Base-by-base conservation (phyloP, 2,888 invertebrate genomes). In the Lagria hirta region DNA sequence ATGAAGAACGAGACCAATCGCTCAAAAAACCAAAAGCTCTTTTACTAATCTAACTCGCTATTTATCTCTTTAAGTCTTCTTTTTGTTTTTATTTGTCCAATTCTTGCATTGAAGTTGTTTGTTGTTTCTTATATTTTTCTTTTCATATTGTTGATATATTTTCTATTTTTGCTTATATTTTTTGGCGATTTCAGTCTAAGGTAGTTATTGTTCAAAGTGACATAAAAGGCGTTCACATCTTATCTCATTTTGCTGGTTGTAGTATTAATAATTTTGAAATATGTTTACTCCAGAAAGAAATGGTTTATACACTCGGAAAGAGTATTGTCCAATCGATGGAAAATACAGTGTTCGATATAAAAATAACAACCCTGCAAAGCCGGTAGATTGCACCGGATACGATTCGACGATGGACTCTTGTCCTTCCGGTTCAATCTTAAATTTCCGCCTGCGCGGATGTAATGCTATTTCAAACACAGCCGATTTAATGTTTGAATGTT, bases 311-410 rank as follows among this genome's bases (percentile, higher is more conserved):
- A 75, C 77, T 17, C 70, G 73, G 22, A 76, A 77, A 49, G 79
- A 79, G 54, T 82, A 79, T 60, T 83, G 83, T 48, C 82, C 83
- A 7, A 75, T 83, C 43, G 78, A 76, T 45, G 82, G 82, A 3
- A 75, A 75, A 47, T 83, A 76, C 65, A 75, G 74, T 43, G 77
- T 81, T 53, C 76, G 73, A 10, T 80, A 82, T 61, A 75, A 72
- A 50, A 77, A 76, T 51, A 57, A 51, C n/a, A 73, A 74, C 5
- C 68, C 73, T 1, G 72, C 73, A 18, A 68, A 66, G 16, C 68
- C 69, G 23, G 66, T 71, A 10, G 78, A 79, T 54, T 82, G 82
- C 60, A 71, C 68, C 22, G 72, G 73, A 3, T 73, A 74, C 27
- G 72, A 74, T 10, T 82, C 82, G 0, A 75, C 76, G 43, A 64